Base-by-base conservation (phyloP, 2,113 vertebrate genomes). In the Tringa solitaria region DNA sequence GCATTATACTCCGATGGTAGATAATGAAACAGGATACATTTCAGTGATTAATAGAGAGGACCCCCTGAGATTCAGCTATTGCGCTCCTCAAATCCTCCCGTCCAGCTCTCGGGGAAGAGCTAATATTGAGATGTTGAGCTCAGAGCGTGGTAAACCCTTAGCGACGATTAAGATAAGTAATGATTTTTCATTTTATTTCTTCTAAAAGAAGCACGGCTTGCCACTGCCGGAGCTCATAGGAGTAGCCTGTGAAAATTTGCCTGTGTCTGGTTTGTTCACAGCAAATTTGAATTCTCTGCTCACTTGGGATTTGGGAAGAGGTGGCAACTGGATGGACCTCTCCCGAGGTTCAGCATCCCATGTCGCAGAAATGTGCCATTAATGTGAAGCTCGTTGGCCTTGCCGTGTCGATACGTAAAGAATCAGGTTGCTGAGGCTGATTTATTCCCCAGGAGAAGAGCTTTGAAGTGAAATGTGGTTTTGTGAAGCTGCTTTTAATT, bases 311-410 rank as follows among this genome's bases (percentile, higher is more conserved):
- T 32, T 81, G 65, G 50, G 69, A 11, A 39, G 84, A 84, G 7
- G 0, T 5, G 33, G 12, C 46, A 57, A 17, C 17, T 18, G 33
- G 2, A 4, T 18, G 12, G 90, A 13, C 35, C 2, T 0, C 41
- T 77, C 8, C 69, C 19, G 0, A 0, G 14, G 33, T 10, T 10
- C 46, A 6, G 20, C 0, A 0, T 10, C 9, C 3, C 0, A 8
- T 3, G 1, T 4, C 39, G 27, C 79, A 75, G 79, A 33, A 41
- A 41, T 3, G n/a, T 2, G 1, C 18, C 2, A 0, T 83, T 84
- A 8, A 46, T 1, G 3, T 18, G 81, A 30, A 83, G 87, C 77
- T 87, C 48, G 32, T 24, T 87, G 91, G 45, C 95, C 14, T 53
- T 73, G 33, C 69, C 32, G 0, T 26, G 51, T 50, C 39, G 4